Percentiles rank a stretch among this genome's conserved stretches.
Conservation (phyloP, 2,113 vertebrate genomes). For the Pelvicachromis taeniatus region DNA sequence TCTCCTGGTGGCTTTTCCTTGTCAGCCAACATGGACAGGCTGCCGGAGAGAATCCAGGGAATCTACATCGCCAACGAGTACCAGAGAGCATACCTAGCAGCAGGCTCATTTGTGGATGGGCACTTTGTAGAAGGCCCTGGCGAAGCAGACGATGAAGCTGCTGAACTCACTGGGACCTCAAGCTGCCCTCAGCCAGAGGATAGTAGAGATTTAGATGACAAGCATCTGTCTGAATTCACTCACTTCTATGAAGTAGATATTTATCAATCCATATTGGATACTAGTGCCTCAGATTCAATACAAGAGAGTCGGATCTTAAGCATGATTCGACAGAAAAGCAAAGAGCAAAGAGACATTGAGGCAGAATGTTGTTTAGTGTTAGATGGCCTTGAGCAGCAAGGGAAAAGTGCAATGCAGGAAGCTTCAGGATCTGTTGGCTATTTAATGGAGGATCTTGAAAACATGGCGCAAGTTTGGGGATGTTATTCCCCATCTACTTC, state of each 20-base stretch:
- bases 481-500: slow-evolving; percentile 94
- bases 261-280: slow-evolving; percentile 99
- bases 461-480: slow-evolving; percentile 95
- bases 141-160: slow-evolving; percentile 84
- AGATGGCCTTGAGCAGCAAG: slow-evolving; percentile 93
- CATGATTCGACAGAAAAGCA: slow-evolving; percentile 98
- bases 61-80: slow-evolving; percentile 85
- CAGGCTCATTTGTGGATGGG: slow-evolving; percentile 95
- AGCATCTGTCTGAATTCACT: slow-evolving; percentile 97
- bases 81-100: slow-evolving; percentile 91
- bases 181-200: slow-evolving; percentile 92
- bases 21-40: slow-evolving; percentile 76
- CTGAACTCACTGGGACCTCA: slow-evolving; percentile 87
- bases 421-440: slow-evolving; percentile 86
- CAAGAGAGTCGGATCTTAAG: slow-evolving; percentile 99
- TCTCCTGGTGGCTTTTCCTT: slow-evolving; percentile 59
- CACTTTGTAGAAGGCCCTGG: slow-evolving; percentile 96
- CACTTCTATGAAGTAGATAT: slow-evolving; percentile 99
- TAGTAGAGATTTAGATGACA: slow-evolving; percentile 91
- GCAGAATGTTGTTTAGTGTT: slow-evolving; percentile 97
- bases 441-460: slow-evolving; percentile 88
- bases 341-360: slow-evolving; percentile 89
- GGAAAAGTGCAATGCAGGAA: slow-evolving; percentile 98
- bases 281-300: slow-evolving; percentile 98
- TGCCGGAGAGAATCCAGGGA: slow-evolving; percentile 86